Conservation (phyloP, 2,888 invertebrate genomes). For the Hermaeophaga mercurialis region DNA sequence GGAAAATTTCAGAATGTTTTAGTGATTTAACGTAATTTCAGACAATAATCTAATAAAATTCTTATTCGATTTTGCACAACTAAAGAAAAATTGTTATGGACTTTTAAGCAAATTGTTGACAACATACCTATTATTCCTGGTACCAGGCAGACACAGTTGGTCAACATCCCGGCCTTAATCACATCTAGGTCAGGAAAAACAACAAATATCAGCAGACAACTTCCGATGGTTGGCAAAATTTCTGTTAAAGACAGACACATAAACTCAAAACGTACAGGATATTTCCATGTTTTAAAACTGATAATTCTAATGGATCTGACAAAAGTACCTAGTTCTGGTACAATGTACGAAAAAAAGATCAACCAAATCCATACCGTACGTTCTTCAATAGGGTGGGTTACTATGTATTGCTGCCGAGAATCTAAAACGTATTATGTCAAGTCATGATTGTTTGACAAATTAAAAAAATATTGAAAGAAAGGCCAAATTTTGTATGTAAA, state of each 20-base stretch:
- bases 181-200: slow-evolving; percentile 82
- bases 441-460: not conserved
- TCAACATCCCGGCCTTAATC: slow-evolving; percentile 81
- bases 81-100: not conserved
- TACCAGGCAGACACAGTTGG: slow-evolving; percentile 81
- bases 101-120: not conserved
- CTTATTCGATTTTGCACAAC: too few species aligned
- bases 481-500: too few species aligned
- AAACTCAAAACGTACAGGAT: slow-evolving; percentile 61
- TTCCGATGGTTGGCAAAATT: slow-evolving; percentile 76
- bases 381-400: slow-evolving; percentile 67
- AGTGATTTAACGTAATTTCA: too few species aligned
- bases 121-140: slow-evolving; percentile 71
- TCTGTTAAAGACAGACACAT: slow-evolving; percentile 73
- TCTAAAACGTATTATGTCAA: slow-evolving; percentile 55
- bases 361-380: slow-evolving; percentile 82
- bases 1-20: too few species aligned
- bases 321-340: slow-evolving; percentile 78
- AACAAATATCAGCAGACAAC: slow-evolving; percentile 74
- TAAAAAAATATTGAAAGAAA: not conserved
- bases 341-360: slow-evolving; percentile 72
- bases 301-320: slow-evolving; percentile 69
- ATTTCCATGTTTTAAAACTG: slow-evolving; percentile 71
- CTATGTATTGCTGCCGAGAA: slow-evolving; percentile 62
- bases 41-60: too few species aligned